phyloP scores from a whole-genome alignment of 1,140 invertebrate genomes.

The Amyelois transitella region DNA sequence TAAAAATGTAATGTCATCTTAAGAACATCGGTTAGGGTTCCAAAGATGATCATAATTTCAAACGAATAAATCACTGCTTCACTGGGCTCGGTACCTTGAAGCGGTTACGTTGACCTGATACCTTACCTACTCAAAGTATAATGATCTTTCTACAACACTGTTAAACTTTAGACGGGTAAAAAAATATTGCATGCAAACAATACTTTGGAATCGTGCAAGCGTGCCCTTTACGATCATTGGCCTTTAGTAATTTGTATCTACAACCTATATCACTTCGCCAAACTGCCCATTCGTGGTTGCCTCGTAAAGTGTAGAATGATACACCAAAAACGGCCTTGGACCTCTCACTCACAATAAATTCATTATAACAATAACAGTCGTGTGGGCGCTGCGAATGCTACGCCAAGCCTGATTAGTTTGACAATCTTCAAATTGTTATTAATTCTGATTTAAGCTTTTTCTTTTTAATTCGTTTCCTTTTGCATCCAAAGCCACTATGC shows the following conservation, averaged over 20 bases:
- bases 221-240: constrained; percentile 26
- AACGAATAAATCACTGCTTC: too few relatives aligned
- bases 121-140: too few relatives aligned
- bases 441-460: too few relatives aligned
- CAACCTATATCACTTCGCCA: constrained; percentile 29
- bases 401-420: constrained; percentile 1
- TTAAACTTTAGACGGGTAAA: too few relatives aligned
- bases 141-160: too few relatives aligned
- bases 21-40: too few relatives aligned
- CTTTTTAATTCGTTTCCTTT: too few relatives aligned
- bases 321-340: constrained; percentile 39
- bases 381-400: constrained; percentile 24
- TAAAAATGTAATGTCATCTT: too few relatives aligned
- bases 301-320: constrained; percentile 28
- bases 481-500: too few relatives aligned
- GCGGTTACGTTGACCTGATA: too few relatives aligned
- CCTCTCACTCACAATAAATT: constrained; percentile 42
- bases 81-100: too few relatives aligned
- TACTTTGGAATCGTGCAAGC: constrained; percentile 22
- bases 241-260: constrained; percentile 32
- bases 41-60: too few relatives aligned
- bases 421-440: neutral
- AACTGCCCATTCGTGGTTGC: constrained; percentile 35
- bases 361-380: constrained; percentile 31
- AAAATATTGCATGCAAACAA: constrained; percentile 6